phyloP scores from a whole-genome alignment of 2,797 vertebrate genomes.

The Eutrigla gurnardus region DNA sequence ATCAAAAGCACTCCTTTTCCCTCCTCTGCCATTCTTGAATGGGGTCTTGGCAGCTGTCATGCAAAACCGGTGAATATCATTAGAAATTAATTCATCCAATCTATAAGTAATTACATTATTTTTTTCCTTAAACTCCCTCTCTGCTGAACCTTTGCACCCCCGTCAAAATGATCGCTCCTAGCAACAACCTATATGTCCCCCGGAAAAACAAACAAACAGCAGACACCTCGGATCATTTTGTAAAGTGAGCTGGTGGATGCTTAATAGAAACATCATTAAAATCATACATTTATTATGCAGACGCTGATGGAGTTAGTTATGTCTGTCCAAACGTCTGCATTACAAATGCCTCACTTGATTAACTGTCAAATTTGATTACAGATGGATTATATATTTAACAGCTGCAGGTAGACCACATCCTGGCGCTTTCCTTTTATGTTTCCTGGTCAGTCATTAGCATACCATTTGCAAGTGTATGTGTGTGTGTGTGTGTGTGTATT shows the following conservation, averaged over 20 bases:
- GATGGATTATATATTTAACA: slow-evolving; percentile 87
- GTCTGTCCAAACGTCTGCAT: slow-evolving; percentile 84
- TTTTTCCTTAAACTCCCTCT: slow-evolving; percentile 53
- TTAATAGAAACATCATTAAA: slow-evolving; percentile 89
- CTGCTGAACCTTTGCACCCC: slow-evolving; percentile 70
- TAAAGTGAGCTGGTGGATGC: slow-evolving; percentile 82
- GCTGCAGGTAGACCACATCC: slow-evolving; percentile 82
- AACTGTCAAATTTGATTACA: slow-evolving; percentile 88
- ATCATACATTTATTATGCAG: slow-evolving; percentile 87
- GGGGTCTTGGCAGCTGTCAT: slow-evolving; percentile 90
- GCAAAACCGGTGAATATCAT: slow-evolving; percentile 89
- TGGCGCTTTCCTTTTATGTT: slow-evolving; percentile 69
- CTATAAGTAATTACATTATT: slow-evolving; percentile 88
- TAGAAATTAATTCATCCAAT: slow-evolving; percentile 92
- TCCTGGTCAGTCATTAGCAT: slow-evolving; percentile 76
- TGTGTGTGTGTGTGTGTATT: neutral
- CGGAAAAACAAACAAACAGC: slow-evolving; percentile 88
- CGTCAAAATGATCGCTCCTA: slow-evolving; percentile 90
- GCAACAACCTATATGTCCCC: slow-evolving; percentile 86
- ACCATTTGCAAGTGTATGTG: slow-evolving; percentile 52
- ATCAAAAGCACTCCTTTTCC: slow-evolving; percentile 85
- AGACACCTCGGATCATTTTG: slow-evolving; percentile 85
- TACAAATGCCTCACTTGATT: slow-evolving; percentile 85
- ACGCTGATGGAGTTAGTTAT: slow-evolving; percentile 87
- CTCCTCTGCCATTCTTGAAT: slow-evolving; percentile 79